These are phyloP conservation scores for Chrysolina americana DNA, from an alignment of 2,888 invertebrate species.

Conservation along the genomic window DNA sequence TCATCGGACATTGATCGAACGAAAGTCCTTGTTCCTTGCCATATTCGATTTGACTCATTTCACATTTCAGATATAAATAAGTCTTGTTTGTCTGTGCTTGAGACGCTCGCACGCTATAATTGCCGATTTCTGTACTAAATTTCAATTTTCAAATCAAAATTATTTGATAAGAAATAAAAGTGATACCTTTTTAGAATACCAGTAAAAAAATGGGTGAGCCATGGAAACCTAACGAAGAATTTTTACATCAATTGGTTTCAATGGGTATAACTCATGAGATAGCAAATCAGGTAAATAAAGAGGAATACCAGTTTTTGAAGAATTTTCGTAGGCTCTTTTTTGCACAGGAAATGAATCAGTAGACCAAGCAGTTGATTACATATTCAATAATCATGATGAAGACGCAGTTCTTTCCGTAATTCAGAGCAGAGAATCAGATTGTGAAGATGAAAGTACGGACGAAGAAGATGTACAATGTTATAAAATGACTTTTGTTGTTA, in stretches of 20 bases:
- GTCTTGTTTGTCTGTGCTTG: too few relatives aligned
- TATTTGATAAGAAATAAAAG: too few relatives aligned
- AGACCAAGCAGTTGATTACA: slow-evolving; percentile 72
- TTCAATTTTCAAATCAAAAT: too few relatives aligned
- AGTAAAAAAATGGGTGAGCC: slow-evolving; percentile 41
- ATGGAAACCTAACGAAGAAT: slow-evolving; percentile 66
- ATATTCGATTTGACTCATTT: too few relatives aligned
- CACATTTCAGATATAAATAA: too few relatives aligned
- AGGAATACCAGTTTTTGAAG: background rate
- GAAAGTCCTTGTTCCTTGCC: too few relatives aligned
- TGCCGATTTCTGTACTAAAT: too few relatives aligned
- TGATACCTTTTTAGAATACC: background rate
- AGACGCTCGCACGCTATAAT: too few relatives aligned
- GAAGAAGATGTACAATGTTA: slow-evolving; percentile 65
- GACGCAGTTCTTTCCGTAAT: slow-evolving; percentile 25
- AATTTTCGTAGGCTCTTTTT: slow-evolving; percentile 69
- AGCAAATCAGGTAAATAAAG: slow-evolving; percentile 66
- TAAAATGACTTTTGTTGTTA: slow-evolving; percentile 79
- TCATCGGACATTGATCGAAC: too few relatives aligned
- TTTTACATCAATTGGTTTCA: slow-evolving; percentile 64
- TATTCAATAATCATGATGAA: slow-evolving; percentile 69
- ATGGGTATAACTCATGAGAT: slow-evolving; percentile 70
- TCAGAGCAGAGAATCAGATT: slow-evolving; percentile 53
- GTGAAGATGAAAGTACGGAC: slow-evolving; percentile 60
- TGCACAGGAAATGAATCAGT: slow-evolving; percentile 73